Evolutionary conservation across 53 echinoderm and acorn worm genomes (phyloP).

Genomic region (Echinometra lucunter): DNA sequence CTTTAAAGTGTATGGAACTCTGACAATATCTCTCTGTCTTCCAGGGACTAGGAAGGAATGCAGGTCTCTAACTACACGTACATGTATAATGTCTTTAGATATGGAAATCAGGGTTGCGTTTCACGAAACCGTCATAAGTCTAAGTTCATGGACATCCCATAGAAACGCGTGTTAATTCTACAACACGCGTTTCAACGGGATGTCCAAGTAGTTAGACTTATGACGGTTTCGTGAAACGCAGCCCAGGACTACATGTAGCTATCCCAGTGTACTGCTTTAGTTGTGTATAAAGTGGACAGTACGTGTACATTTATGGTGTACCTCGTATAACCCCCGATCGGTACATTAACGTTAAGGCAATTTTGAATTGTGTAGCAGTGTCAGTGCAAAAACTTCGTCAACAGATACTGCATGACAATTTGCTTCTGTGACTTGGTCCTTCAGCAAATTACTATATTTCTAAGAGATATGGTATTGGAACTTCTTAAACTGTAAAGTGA

Average conservation of each 20-base stretch:
- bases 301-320: not conserved
- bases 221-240: too few species aligned
- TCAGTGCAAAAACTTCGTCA: not conserved
- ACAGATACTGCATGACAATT: too few species aligned
- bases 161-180: too few species aligned
- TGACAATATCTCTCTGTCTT: constrained; percentile 33
- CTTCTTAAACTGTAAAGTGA: not conserved
- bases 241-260: too few species aligned
- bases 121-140: too few species aligned
- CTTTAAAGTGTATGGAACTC: not conserved
- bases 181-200: too few species aligned
- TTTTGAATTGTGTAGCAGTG: not conserved
- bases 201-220: too few species aligned
- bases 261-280: not conserved
- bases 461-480: not conserved
- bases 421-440: too few species aligned
- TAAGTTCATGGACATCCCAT: too few species aligned
- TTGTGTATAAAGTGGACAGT: not conserved
- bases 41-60: not conserved
- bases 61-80: not conserved
- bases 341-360: not conserved
- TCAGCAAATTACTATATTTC: not conserved
- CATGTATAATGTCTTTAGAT: not conserved
- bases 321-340: not conserved
- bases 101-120: not conserved